Evolutionary conservation across 2,797 vertebrate species (phyloP), one percentile per base, ranked within the genome.

Genomic region (Pseudochaenichthys georgianus): DNA sequence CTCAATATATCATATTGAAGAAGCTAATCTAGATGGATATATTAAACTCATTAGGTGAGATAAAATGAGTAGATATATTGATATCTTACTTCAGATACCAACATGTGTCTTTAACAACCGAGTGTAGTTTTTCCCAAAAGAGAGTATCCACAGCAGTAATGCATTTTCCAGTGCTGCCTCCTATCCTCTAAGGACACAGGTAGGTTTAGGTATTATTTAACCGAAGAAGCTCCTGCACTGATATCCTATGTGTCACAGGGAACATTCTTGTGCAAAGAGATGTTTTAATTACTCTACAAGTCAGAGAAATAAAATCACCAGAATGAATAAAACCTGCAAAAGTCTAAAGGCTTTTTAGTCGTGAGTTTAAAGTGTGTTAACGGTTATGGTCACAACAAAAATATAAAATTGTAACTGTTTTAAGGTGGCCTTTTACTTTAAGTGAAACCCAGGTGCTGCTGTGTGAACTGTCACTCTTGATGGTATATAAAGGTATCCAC

Each of bases 401-500:
- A 34, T 58, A 31, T 53, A 42, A 50, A 28, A 53, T 21, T 54
- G 59, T 13, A 28, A 31, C 43, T 80, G 66, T 51, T 57, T 75
- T 55, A 62, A 50, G 45, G 57, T 63, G 55, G 70, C 46, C 67
- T 80, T 41, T 78, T 31, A 43, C 80, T 82, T 87, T 78, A 80
- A 79, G 79, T 73, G 59, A 82, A 86, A 72, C 61, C 82, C 82
- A 90, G 89, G 79, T 90, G 87, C 81, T 81, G 71, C 48, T 73
- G 55, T 43, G 1, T 79, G 78, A 69, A 86, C 85, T 77, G 71
- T 87, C 75, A 68, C 69, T 84, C 74, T 73, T 70, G 67, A 78
- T 68, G 71, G 79, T 77, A 66, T 83, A 90, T 94, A 84, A 92
- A 93, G 91, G 88, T 89, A 71, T 88, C 87, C 88, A 88, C 90